phyloP scores from a whole-genome alignment of 2,797 vertebrate genomes.

The Clarias fuscus region DNA sequence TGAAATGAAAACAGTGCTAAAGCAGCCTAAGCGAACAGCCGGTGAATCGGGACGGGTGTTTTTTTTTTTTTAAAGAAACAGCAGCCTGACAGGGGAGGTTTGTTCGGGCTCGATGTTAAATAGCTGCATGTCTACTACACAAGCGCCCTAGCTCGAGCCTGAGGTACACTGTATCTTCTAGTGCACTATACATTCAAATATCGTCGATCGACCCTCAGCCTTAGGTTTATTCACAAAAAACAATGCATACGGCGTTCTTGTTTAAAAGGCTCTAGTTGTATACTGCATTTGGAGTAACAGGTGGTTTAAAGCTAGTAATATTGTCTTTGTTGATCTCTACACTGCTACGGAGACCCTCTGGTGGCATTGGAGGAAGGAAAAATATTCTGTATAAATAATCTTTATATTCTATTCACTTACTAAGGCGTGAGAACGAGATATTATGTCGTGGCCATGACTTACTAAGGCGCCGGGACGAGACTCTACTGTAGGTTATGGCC shows the following conservation, averaged over 20 bases:
- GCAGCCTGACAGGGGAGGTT: conserved; percentile 12
- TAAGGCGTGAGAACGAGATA: no score
- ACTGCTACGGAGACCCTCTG: no score
- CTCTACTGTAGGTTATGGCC: no score
- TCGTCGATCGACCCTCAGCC: neutral
- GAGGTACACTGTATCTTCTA: neutral
- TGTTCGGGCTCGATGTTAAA: neutral
- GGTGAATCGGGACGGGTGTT: conserved; percentile 39
- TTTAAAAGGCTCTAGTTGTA: neutral
- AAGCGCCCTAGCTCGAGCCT: neutral
- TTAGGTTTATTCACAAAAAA: neutral
- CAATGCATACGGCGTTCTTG: neutral
- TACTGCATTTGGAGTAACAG: neutral
- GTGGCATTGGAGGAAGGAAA: no score
- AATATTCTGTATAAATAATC: no score
- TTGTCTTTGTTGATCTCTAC: neutral
- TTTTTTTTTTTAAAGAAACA: conserved; percentile 74
- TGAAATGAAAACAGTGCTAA: conserved; percentile 72
- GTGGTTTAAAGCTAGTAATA: neutral
- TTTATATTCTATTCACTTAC: no score
- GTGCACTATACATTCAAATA: neutral
- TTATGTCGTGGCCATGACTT: no score
- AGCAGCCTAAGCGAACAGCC: conserved; percentile 43
- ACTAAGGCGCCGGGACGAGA: no score
- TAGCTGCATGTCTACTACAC: neutral